Evolutionary conservation across 2,113 vertebrate genomes (phyloP).

Genomic region (Mirza zaza): DNA sequence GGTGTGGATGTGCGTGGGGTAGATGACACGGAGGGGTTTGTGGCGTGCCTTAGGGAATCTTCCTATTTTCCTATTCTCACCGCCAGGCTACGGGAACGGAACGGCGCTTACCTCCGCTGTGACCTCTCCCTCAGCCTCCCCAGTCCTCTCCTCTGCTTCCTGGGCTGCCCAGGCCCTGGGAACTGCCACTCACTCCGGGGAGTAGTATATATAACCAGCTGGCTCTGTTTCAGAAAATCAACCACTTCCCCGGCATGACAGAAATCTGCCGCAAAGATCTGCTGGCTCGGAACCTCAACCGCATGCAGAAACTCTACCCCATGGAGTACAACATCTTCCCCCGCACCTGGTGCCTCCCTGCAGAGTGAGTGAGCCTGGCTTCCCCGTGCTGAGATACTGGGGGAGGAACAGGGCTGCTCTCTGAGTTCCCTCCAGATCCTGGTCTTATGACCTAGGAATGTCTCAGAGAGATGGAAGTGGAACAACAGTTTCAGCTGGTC

Average conservation of each 20-base stretch:
- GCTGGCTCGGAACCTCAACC: constrained; percentile 86
- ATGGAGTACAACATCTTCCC: constrained; percentile 86
- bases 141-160: not conserved
- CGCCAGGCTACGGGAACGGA: not conserved
- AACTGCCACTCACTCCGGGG: not conserved
- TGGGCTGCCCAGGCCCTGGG: not conserved
- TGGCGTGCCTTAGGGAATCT: not conserved
- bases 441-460: not conserved
- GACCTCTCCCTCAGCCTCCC: not conserved
- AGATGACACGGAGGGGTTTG: not conserved
- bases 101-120: not conserved
- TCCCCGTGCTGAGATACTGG: not conserved
- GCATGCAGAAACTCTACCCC: constrained; percentile 86
- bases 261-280: constrained; percentile 88
- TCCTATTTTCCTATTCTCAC: not conserved
- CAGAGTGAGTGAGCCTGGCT: constrained; percentile 82
- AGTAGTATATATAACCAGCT: not conserved
- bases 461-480: not conserved
- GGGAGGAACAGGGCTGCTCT: not conserved
- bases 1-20: not conserved
- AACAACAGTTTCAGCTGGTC: not conserved
- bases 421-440: not conserved
- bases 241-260: constrained; percentile 88
- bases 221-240: constrained; percentile 86
- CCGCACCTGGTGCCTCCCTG: constrained; percentile 87